A percentile compares a stretch with the other conserved stretches of the same genome.
Evolutionary conservation across 1,140 invertebrate species (phyloP).

Genomic region (Bradysia coprophila): DNA sequence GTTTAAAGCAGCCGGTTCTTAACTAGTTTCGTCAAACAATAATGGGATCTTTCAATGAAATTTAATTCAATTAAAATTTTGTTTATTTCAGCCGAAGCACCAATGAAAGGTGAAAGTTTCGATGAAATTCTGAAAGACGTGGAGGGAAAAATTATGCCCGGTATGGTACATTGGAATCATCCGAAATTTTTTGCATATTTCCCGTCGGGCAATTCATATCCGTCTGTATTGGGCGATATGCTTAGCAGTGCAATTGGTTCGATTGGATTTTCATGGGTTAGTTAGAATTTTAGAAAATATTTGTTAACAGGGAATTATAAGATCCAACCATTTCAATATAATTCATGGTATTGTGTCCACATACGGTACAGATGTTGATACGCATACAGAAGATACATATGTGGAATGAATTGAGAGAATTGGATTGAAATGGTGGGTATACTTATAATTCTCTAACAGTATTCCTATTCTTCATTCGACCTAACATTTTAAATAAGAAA

Average conservation of each 20-base stretch:
- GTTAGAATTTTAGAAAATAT: conserved; percentile 10
- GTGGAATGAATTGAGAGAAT: no score
- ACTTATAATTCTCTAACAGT: no score
- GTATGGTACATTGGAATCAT: conserved; percentile 94
- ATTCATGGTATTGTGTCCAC: no score
- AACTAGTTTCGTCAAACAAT: no score
- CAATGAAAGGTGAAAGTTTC: conserved; percentile 63
- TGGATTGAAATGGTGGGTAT: no score
- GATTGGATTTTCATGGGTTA: conserved; percentile 90
- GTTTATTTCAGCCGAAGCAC: conserved; percentile 45
- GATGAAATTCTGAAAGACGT: conserved; percentile 77
- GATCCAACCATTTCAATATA: no score
- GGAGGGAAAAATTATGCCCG: conserved; percentile 81
- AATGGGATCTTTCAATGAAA: no score
- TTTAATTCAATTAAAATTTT: background rate
- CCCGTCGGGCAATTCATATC: conserved; percentile 85
- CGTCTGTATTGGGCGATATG: conserved; percentile 88
- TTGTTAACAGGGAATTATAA: no score
- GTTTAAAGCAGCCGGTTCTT: no score
- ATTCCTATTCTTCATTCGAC: no score
- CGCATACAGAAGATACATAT: background rate
- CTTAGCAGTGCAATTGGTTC: conserved; percentile 78
- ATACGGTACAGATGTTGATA: no score
- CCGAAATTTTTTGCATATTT: conserved; percentile 93
- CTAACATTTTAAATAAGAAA: no score